These are phyloP conservation scores for Piprites chloris DNA, from an alignment of 2,113 vertebrate genomes.

Conservation along the genomic window DNA sequence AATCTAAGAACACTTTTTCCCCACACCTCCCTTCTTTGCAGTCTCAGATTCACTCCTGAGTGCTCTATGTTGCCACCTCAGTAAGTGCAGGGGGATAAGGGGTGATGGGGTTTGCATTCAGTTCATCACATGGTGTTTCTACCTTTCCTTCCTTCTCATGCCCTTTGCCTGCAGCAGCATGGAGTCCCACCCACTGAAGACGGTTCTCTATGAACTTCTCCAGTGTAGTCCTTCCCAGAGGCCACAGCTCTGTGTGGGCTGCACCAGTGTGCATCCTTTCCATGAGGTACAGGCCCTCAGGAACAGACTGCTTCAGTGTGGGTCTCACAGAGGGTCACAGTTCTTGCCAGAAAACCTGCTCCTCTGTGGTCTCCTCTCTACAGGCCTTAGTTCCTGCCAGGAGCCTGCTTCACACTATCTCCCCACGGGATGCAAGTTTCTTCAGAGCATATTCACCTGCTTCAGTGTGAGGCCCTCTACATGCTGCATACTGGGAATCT, in stretches of 20 bases:
- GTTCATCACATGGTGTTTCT: background rate
- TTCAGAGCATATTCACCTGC: background rate
- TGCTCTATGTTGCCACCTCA: accelerated
- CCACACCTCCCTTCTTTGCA: accelerated
- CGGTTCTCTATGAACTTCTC: background rate
- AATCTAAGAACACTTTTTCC: background rate
- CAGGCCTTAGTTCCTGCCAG: background rate
- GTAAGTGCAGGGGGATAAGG: accelerated
- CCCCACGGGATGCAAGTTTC: background rate
- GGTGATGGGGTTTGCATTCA: background rate
- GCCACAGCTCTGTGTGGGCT: background rate
- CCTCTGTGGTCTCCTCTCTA: background rate
- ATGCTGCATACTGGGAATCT: background rate
- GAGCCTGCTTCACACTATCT: background rate
- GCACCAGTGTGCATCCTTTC: background rate
- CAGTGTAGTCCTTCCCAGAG: background rate
- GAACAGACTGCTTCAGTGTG: background rate
- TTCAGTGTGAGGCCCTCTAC: background rate
- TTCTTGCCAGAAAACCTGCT: background rate
- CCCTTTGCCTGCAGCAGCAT: accelerated
- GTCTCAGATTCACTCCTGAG: background rate
- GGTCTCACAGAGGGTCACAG: background rate
- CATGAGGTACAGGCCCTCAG: background rate
- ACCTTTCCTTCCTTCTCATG: background rate
- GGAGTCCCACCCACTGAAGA: background rate